Evolutionary conservation across 2,888 invertebrate species (phyloP).

Genomic region (Rambutsinella grinnellia): DNA sequence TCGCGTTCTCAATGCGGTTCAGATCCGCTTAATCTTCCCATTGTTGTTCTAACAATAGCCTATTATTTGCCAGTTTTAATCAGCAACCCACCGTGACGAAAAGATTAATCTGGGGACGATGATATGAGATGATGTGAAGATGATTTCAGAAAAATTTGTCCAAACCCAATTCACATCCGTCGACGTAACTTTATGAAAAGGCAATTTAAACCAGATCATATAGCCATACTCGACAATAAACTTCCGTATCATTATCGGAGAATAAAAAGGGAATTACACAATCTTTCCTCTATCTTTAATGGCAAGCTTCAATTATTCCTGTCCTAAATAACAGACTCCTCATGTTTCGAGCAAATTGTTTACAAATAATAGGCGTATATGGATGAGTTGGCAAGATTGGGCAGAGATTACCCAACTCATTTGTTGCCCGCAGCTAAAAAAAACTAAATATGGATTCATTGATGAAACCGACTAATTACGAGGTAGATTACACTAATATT

Average conservation of each 20-base stretch:
- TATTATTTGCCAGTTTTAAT: slow-evolving; percentile 16
- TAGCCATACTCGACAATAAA: neutral
- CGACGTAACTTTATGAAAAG: neutral
- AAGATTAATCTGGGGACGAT: slow-evolving; percentile 13
- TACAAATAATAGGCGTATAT: no score
- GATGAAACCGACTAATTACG: no score
- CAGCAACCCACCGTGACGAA: slow-evolving; percentile 39
- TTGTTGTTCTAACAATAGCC: slow-evolving; percentile 24
- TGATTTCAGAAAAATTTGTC: slow-evolving; percentile 38
- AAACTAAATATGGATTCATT: no score
- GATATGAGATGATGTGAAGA: slow-evolving; percentile 2
- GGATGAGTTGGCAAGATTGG: no score
- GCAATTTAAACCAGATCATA: neutral
- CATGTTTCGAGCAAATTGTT: no score
- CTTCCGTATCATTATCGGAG: neutral
- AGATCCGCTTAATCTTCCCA: neutral
- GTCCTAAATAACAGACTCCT: neutral
- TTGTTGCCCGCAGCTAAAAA: no score
- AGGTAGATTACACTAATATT: no score
- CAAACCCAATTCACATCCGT: no score
- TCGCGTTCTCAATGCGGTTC: neutral
- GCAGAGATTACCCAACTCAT: no score
- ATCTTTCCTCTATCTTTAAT: neutral
- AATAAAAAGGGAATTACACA: neutral
- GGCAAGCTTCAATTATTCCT: neutral